phyloP scores from a whole-genome alignment of 2,113 vertebrate species.

The Terrapene triunguis region DNA sequence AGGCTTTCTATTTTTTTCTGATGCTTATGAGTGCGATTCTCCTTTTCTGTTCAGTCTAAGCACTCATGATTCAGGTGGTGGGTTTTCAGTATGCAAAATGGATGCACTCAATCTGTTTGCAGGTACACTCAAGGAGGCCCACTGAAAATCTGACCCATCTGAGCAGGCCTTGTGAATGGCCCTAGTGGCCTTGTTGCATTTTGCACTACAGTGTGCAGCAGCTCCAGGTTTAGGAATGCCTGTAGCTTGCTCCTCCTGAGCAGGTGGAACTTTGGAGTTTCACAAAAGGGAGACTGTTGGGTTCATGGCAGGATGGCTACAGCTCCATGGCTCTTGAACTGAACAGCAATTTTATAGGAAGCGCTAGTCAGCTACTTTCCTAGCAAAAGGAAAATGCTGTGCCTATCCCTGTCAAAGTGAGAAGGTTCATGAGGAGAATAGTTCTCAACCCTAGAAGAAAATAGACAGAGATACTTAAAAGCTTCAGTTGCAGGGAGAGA shows the following conservation, averaged over 20 bases:
- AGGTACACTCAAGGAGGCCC: neutral
- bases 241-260: neutral
- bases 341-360: neutral
- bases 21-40: neutral
- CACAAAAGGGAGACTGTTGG: neutral
- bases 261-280: neutral
- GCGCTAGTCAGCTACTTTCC: neutral
- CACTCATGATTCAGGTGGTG: neutral
- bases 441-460: neutral
- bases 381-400: neutral
- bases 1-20: neutral
- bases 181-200: accelerated
- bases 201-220: neutral
- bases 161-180: neutral
- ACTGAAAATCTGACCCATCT: neutral
- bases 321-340: neutral
- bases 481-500: neutral
- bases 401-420: neutral
- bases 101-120: neutral
- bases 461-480: slow-evolving; percentile 3
- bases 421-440: neutral
- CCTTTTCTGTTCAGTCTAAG: neutral
- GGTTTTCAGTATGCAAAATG: neutral
- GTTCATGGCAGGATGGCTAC: neutral
- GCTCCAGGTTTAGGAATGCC: neutral